Evolutionary conservation across 1,140 invertebrate genomes (phyloP).

Genomic region (Dreissena polymorpha): DNA sequence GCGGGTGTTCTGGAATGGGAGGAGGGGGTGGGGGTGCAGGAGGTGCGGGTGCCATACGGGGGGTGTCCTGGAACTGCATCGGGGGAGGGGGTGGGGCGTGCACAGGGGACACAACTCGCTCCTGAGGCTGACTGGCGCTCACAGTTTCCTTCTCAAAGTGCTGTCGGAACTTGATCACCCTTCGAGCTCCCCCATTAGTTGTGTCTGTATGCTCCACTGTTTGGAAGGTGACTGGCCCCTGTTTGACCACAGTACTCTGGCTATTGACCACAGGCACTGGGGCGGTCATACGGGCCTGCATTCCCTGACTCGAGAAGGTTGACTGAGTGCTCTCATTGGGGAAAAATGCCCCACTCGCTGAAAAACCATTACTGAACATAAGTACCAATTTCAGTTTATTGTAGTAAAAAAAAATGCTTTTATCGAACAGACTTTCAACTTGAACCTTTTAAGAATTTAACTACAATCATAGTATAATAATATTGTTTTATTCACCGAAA

Average conservation of each 20-base stretch:
- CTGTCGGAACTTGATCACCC: conserved; percentile 38
- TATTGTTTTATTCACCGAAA: too few relatives aligned
- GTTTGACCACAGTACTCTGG: neutral
- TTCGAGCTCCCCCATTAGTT: conserved; percentile 25
- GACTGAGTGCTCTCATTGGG: conserved; percentile 16
- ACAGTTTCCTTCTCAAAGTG: conserved; percentile 45
- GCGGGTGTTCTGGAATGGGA: conserved; percentile 91
- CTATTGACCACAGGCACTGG: conserved; percentile 35
- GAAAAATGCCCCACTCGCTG: neutral
- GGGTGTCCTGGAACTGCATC: conserved; percentile 49
- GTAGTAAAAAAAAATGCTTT: too few relatives aligned
- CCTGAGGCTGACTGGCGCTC: conserved; percentile 23
- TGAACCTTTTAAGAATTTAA: too few relatives aligned
- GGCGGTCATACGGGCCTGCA: conserved; percentile 38
- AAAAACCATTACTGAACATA: too few relatives aligned
- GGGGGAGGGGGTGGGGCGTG: conserved; percentile 58
- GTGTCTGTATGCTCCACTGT: conserved; percentile 1
- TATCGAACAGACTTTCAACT: too few relatives aligned
- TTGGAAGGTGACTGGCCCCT: conserved; percentile 27
- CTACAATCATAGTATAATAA: too few relatives aligned
- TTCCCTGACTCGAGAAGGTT: conserved; percentile 22
- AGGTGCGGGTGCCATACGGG: conserved; percentile 66
- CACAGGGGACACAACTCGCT: neutral
- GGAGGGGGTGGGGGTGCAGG: conserved; percentile 80
- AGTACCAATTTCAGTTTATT: too few relatives aligned